phyloP scores from a whole-genome alignment of 2,888 invertebrate genomes.

The Philhelius pedissequus region DNA sequence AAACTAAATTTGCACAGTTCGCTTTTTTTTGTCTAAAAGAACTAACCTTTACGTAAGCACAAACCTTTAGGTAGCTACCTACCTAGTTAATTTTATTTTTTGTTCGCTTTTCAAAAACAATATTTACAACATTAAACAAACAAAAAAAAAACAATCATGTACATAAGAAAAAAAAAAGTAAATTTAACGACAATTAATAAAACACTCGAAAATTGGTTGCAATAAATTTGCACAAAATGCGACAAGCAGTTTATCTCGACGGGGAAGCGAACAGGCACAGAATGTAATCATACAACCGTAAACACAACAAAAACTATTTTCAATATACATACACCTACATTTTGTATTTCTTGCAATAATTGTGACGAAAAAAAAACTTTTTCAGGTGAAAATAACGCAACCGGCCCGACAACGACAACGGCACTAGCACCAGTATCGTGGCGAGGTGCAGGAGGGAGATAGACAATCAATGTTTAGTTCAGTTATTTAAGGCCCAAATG shows the following conservation, averaged over 20 bases:
- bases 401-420: slow-evolving; percentile 28
- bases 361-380: slow-evolving; percentile 18
- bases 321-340: slow-evolving; percentile 40
- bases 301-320: slow-evolving; percentile 60
- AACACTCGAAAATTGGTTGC: slow-evolving; percentile 1
- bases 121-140: neutral
- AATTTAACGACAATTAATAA: neutral
- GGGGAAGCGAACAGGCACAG: slow-evolving; percentile 33
- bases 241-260: slow-evolving; percentile 44
- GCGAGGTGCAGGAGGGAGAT: slow-evolving; percentile 36
- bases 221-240: slow-evolving; percentile 47
- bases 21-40: neutral
- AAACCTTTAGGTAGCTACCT: too few species aligned
- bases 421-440: slow-evolving; percentile 2
- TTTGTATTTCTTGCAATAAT: slow-evolving; percentile 18
- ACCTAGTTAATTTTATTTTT: neutral
- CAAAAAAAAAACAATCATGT: neutral
- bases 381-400: slow-evolving; percentile 60
- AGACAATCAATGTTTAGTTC: slow-evolving; percentile 5
- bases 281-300: slow-evolving; percentile 57
- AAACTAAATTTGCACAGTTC: slow-evolving; percentile 24
- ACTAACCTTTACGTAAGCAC: slow-evolving; percentile 35
- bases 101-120: neutral
- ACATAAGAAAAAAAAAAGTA: neutral
- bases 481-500: neutral